Percentiles rank a stretch among this genome's conserved stretches.
These are phyloP conservation scores for Lepidocyrtoides sp. DNA, from an alignment of 2,888 invertebrate genomes.

Conservation along the genomic window DNA sequence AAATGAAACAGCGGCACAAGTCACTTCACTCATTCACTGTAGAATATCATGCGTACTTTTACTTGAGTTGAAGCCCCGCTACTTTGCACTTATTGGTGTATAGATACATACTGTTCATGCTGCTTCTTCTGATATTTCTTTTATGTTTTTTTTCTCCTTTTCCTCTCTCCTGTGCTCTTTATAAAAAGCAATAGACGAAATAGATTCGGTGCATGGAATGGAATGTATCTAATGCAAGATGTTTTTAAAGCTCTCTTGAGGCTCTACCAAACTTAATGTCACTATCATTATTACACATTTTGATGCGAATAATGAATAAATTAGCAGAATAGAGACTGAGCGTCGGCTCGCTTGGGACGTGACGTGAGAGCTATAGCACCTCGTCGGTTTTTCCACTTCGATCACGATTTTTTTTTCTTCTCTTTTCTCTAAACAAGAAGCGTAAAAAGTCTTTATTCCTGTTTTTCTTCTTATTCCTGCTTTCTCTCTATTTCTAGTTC, in stretches of 20 bases:
- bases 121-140: constrained; percentile 29
- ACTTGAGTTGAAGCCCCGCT: constrained; percentile 14
- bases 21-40: neutral
- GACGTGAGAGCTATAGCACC: constrained; percentile 85
- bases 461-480: neutral
- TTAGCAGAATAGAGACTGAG: constrained; percentile 85
- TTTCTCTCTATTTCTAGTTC: neutral
- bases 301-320: constrained; percentile 86
- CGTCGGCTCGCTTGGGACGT: constrained; percentile 83
- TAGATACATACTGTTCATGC: neutral
- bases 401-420: constrained; percentile 50
- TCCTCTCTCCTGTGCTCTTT: neutral
- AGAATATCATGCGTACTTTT: neutral
- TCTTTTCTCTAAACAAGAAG: neutral
- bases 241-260: constrained; percentile 86
- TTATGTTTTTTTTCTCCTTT: neutral
- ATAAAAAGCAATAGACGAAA: neutral
- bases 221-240: constrained; percentile 82
- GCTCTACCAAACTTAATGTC: constrained; percentile 85
- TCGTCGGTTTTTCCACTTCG: constrained; percentile 81
- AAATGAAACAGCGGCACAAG: neutral
- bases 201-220: neutral
- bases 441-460: neutral
- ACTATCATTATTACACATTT: constrained; percentile 86
- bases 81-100: neutral